These are phyloP conservation scores for Tokudaia muenninki DNA, from an alignment of 2,797 vertebrate genomes.

Conservation along the genomic window DNA sequence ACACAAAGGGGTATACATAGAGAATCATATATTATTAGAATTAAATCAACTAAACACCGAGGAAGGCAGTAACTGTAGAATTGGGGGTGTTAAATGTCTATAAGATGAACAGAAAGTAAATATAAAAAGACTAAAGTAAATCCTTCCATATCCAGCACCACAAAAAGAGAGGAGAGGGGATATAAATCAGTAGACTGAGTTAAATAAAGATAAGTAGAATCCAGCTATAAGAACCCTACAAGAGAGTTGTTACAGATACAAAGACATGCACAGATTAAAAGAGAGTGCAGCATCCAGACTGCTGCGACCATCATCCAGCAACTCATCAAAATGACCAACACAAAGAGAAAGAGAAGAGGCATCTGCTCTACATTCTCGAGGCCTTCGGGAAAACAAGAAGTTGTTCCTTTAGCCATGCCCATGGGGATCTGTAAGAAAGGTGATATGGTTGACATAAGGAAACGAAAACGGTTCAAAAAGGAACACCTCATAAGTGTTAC, in stretches of 20 bases:
- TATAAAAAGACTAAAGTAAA: not conserved
- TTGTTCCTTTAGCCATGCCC: not conserved
- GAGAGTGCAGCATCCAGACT: not conserved
- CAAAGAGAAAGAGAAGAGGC: not conserved
- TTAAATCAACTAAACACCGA: not conserved
- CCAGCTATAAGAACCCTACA: not conserved
- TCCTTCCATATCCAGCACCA: not conserved
- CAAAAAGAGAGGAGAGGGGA: not conserved
- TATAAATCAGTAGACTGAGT: not conserved
- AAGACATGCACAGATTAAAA: not conserved
- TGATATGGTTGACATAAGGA: not conserved
- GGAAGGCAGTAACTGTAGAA: not conserved
- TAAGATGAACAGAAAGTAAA: not conserved
- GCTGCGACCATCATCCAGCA: not conserved
- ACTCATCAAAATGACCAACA: not conserved
- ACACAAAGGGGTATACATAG: not conserved
- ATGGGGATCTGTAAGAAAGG: not conserved
- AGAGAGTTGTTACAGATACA: not conserved
- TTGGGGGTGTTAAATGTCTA: not conserved
- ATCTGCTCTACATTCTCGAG: no score
- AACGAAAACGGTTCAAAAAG: not conserved
- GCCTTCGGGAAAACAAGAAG: not conserved
- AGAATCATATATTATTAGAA: not conserved
- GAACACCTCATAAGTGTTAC: not conserved
- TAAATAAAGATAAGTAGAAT: not conserved